These are phyloP conservation scores for Scaeva pyrastri DNA, from an alignment of 2,888 invertebrate genomes.

Conservation along the genomic window DNA sequence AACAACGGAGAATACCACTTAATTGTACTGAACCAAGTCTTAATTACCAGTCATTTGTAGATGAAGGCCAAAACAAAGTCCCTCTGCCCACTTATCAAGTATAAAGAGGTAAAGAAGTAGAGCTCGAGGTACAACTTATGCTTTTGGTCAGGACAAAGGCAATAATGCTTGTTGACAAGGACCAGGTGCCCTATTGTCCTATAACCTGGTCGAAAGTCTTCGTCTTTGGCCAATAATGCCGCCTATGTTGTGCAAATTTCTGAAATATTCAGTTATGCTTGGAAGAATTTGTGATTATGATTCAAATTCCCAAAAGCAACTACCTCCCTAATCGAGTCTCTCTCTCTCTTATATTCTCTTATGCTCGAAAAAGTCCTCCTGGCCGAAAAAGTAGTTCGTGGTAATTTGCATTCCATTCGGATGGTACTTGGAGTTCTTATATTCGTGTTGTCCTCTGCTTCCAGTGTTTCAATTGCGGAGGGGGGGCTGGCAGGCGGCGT, in stretches of 20 bases:
- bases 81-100: not conserved
- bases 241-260: constrained; percentile 24
- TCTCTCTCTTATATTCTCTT: too few species aligned
- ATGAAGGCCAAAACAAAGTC: not conserved
- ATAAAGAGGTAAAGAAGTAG: not conserved
- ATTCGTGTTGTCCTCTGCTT: constrained; percentile 16
- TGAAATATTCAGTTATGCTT: constrained; percentile 30
- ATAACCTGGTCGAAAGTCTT: constrained; percentile 31
- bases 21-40: constrained; percentile 56
- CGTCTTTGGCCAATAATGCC: not conserved
- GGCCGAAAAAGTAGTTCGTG: constrained; percentile 37
- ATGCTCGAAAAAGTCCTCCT: not conserved
- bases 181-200: constrained; percentile 42
- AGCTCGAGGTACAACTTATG: not conserved
- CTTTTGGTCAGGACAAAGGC: constrained; percentile 4
- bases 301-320: constrained; percentile 36
- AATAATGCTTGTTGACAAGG: constrained; percentile 21
- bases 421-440: constrained; percentile 26
- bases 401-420: constrained; percentile 68
- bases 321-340: constrained; percentile 34
- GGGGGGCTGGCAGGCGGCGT: not conserved
- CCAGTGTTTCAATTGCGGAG: not conserved
- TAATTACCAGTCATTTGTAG: constrained; percentile 65
- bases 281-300: constrained; percentile 56
- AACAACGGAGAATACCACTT: constrained; percentile 57